Evolutionary conservation across 2,888 invertebrate species (phyloP).

Genomic region (Dimorphilus gyrociliatus): DNA sequence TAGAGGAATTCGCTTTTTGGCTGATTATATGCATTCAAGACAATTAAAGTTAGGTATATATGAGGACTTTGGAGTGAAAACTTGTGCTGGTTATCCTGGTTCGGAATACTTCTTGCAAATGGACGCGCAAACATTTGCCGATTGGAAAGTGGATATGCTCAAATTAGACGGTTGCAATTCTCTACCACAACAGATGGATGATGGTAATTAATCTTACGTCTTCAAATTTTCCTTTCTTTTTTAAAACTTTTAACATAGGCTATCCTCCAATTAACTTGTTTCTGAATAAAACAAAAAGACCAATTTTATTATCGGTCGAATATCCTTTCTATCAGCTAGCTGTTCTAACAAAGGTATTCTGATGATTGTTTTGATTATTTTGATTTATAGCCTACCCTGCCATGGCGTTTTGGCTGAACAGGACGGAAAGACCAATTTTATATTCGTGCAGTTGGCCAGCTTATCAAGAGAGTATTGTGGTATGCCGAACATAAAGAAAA

Average conservation of each 20-base stretch:
- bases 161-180: conserved; percentile 94
- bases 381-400: conserved; percentile 68
- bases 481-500: too few relatives aligned
- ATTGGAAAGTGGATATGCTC: conserved; percentile 82
- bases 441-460: conserved; percentile 98
- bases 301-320: conserved; percentile 86
- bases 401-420: conserved; percentile 73
- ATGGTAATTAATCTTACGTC: conserved; percentile 18
- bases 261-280: conserved; percentile 77
- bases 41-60: conserved; percentile 90
- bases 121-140: conserved; percentile 76
- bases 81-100: conserved; percentile 93
- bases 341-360: conserved; percentile 5
- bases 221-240: conserved; percentile 5
- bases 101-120: conserved; percentile 64
- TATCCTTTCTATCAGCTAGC: conserved; percentile 66
- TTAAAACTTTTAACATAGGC: conserved; percentile 42
- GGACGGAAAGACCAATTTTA: conserved; percentile 79
- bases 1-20: too few relatives aligned
- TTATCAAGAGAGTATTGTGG: conserved; percentile 47
- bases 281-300: conserved; percentile 67
- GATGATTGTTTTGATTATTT: too few relatives aligned
- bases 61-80: conserved; percentile 87
- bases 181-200: conserved; percentile 46
- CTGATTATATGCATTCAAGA: conserved; percentile 81